These are phyloP conservation scores for Oreochromis mossambicus DNA, from an alignment of 2,797 vertebrate genomes.

Conservation along the genomic window DNA sequence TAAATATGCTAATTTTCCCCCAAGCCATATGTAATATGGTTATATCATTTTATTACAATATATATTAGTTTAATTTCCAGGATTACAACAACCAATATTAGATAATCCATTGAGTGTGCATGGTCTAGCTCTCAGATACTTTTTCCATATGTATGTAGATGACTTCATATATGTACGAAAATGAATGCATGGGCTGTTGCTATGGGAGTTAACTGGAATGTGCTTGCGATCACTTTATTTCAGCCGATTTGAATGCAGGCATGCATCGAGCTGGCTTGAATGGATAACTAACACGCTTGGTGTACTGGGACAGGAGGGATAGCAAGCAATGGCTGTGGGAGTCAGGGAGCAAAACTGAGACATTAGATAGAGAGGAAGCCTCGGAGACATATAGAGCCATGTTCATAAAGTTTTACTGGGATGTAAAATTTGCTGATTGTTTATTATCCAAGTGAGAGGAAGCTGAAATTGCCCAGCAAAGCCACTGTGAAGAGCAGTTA, in stretches of 20 bases:
- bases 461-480: constrained; percentile 47
- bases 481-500: constrained; percentile 30
- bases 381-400: neutral
- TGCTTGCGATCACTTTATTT: constrained; percentile 4
- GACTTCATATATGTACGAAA: constrained; percentile 5
- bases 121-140: neutral
- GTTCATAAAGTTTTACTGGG: constrained; percentile 54
- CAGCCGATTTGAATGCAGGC: constrained; percentile 23
- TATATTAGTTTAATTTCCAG: constrained; percentile 39
- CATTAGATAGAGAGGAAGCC: constrained; percentile 5
- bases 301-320: neutral
- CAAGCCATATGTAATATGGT: constrained; percentile 17
- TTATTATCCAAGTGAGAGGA: constrained; percentile 45
- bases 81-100: constrained; percentile 51
- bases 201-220: constrained; percentile 41
- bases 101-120: constrained; percentile 16
- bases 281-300: constrained; percentile 27
- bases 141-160: constrained; percentile 20
- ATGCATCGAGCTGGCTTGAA: constrained; percentile 5
- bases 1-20: constrained; percentile 18
- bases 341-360: neutral
- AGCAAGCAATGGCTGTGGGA: neutral
- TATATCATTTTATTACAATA: constrained; percentile 35
- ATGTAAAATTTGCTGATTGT: constrained; percentile 59
- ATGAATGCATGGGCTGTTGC: constrained; percentile 40